Evolutionary conservation across 2,113 vertebrate genomes (phyloP).

Genomic region (Poeciliopsis retropinna): DNA sequence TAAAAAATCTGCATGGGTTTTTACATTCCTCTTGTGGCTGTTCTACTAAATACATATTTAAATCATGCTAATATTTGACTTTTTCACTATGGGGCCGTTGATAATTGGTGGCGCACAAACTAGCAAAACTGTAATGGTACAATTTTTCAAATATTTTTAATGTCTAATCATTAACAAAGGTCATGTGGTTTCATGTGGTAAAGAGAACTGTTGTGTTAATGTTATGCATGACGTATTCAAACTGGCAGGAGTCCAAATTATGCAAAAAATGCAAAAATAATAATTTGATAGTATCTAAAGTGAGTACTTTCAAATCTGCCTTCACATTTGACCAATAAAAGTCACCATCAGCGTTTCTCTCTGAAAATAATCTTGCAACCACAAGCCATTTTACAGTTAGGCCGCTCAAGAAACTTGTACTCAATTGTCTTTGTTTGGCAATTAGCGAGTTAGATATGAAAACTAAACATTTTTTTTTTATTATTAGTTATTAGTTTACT

Average conservation of each 20-base stretch:
- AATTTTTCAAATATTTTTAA: not conserved
- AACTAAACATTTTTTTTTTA: not conserved
- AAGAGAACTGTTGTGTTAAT: not conserved
- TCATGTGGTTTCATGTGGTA: not conserved
- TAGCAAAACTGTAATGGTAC: not conserved
- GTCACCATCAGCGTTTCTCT: not conserved
- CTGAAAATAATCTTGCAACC: not conserved
- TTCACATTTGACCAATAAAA: not conserved
- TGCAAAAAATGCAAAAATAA: not conserved
- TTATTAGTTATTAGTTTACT: not conserved
- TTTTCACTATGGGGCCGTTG: conserved; percentile 3
- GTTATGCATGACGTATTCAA: not conserved
- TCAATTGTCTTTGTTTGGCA: not conserved
- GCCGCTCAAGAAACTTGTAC: not conserved
- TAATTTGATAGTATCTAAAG: not conserved
- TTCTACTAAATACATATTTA: conserved; percentile 36
- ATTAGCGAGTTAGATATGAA: not conserved
- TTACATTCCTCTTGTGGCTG: conserved; percentile 40
- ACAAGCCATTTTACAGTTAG: not conserved
- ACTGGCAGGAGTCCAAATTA: not conserved
- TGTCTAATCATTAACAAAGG: not conserved
- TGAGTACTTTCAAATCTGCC: not conserved
- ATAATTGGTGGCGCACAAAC: conserved; percentile 16
- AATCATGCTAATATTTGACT: conserved; percentile 31
- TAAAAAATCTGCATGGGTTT: conserved; percentile 55